Evolutionary conservation across 2,113 vertebrate species (phyloP).

Genomic region (Sisor rabdophorus): DNA sequence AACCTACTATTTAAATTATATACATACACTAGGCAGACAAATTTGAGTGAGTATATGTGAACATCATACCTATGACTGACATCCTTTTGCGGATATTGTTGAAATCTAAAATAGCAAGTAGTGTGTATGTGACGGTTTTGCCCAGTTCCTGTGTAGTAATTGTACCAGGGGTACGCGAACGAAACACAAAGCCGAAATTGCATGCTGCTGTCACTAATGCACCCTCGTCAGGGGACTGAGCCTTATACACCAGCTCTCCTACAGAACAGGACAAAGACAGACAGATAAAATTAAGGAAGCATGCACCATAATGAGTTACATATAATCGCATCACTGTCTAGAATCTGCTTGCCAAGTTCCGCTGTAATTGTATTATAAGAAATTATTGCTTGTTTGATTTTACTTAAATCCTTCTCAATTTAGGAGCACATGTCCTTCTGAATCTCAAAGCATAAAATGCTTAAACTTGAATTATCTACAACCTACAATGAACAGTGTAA

Average conservation of each 20-base stretch:
- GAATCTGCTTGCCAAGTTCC: constrained; percentile 1
- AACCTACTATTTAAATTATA: neutral
- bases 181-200: constrained; percentile 93
- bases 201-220: constrained; percentile 91
- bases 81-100: constrained; percentile 91
- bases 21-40: neutral
- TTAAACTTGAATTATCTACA: no score
- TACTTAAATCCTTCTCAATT: neutral
- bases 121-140: constrained; percentile 70
- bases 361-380: constrained; percentile 5
- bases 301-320: constrained; percentile 1
- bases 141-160: constrained; percentile 85
- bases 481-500: neutral
- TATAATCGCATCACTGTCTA: constrained; percentile 13
- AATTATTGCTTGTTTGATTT: neutral
- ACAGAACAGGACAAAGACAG: constrained; percentile 53
- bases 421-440: neutral
- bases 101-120: constrained; percentile 91
- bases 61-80: constrained; percentile 84
- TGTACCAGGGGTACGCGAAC: constrained; percentile 80
- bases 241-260: constrained; percentile 88
- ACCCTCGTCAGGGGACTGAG: constrained; percentile 94
- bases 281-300: constrained; percentile 22
- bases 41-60: neutral
- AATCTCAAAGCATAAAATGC: neutral